These are phyloP conservation scores for Contarinia nasturtii DNA, from an alignment of 1,140 invertebrate genomes.

Conservation along the genomic window DNA sequence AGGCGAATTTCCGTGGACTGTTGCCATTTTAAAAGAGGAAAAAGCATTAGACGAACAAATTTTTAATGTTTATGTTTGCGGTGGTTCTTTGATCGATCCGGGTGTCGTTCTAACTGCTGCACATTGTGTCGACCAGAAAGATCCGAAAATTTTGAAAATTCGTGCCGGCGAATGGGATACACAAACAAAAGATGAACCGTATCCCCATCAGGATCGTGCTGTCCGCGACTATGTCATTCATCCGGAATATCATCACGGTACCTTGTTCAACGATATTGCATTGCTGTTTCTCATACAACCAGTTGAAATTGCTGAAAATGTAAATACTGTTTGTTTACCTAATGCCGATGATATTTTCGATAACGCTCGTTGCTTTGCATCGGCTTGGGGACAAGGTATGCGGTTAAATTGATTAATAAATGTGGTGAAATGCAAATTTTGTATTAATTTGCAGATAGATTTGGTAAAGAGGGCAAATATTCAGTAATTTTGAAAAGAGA, in stretches of 20 bases:
- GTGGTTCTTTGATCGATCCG: slow-evolving; percentile 53
- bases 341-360: slow-evolving; percentile 20
- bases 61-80: slow-evolving; percentile 50
- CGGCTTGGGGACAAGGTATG: slow-evolving; percentile 45
- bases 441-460: no score
- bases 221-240: slow-evolving; percentile 28
- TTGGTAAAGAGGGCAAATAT: slow-evolving; percentile 35
- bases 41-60: slow-evolving; percentile 25
- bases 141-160: slow-evolving; percentile 25
- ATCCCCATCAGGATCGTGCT: slow-evolving; percentile 40
- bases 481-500: slow-evolving; percentile 34
- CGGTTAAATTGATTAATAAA: no score
- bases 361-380: slow-evolving; percentile 29
- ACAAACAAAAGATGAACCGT: slow-evolving; percentile 50
- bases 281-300: slow-evolving; percentile 36
- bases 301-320: slow-evolving; percentile 37
- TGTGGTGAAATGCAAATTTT: no score
- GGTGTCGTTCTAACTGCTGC: slow-evolving; percentile 50
- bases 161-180: slow-evolving; percentile 58
- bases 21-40: slow-evolving; percentile 40
- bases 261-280: slow-evolving; percentile 47
- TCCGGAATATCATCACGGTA: slow-evolving; percentile 26
- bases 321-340: slow-evolving; percentile 52
- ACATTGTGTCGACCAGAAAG: slow-evolving; percentile 30
- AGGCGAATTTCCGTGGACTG: slow-evolving; percentile 63